These are phyloP conservation scores for Nothobranchius furzeri DNA, from an alignment of 2,113 vertebrate species.

Conservation along the genomic window DNA sequence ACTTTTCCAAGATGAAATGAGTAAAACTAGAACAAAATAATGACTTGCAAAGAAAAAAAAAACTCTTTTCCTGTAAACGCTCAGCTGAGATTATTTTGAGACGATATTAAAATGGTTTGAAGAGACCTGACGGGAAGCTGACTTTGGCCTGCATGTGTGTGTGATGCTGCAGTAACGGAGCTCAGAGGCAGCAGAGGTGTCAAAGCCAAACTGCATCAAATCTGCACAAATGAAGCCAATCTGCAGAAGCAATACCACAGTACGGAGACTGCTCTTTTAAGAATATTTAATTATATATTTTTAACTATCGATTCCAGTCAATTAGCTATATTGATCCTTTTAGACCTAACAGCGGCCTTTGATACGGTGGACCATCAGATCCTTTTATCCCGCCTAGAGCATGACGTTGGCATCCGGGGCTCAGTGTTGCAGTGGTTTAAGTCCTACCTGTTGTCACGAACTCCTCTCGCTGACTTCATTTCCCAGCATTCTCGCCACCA, in stretches of 20 bases:
- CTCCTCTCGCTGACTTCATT: too few relatives aligned
- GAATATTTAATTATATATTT: too few relatives aligned
- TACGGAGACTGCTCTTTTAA: too few relatives aligned
- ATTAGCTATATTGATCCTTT: too few relatives aligned
- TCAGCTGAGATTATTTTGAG: slow-evolving; percentile 26
- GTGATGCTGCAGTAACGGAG: slow-evolving; percentile 22
- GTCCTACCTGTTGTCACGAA: too few relatives aligned
- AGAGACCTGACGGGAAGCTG: slow-evolving; percentile 13
- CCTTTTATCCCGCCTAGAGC: too few relatives aligned
- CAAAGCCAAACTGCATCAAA: slow-evolving; percentile 12
- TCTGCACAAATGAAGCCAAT: slow-evolving; percentile 1
- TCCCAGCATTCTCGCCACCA: too few relatives aligned
- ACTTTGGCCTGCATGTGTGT: slow-evolving; percentile 8
- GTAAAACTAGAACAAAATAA: slow-evolving; percentile 18
- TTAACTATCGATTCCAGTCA: too few relatives aligned
- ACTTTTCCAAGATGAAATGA: slow-evolving; percentile 11
- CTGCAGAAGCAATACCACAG: not conserved
- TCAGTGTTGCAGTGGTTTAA: too few relatives aligned
- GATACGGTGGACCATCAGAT: too few relatives aligned
- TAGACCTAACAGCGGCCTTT: too few relatives aligned
- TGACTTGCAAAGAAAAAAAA: slow-evolving; percentile 7
- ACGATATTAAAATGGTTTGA: slow-evolving; percentile 14
- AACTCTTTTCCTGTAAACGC: slow-evolving; percentile 3
- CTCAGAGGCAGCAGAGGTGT: slow-evolving; percentile 45
- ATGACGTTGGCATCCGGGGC: too few relatives aligned